A percentile compares a stretch with the other conserved stretches of the same genome.
phyloP scores from a whole-genome alignment of 2,888 invertebrate genomes.

The Thereva unica region DNA sequence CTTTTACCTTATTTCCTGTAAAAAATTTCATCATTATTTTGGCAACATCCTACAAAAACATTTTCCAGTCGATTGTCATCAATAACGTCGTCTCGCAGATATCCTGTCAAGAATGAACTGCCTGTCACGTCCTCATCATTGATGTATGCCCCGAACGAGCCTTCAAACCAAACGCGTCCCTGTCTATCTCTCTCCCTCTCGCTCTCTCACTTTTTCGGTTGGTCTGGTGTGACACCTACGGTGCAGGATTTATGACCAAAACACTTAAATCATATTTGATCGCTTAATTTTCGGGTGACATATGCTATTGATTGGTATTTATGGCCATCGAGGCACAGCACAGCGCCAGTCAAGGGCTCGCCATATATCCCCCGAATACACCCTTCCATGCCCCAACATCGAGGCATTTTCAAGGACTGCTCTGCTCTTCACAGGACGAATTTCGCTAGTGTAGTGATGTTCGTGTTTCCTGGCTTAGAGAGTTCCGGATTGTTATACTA shows the following conservation, averaged over 20 bases:
- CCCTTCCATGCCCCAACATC: no score
- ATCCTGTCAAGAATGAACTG: conserved; percentile 19
- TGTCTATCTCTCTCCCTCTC: background rate
- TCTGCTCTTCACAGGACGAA: no score
- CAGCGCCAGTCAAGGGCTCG: background rate
- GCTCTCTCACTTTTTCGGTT: no score
- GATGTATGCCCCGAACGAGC: conserved; percentile 28
- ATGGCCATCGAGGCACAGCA: conserved; percentile 27
- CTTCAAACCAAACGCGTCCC: background rate
- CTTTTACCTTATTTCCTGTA: no score
- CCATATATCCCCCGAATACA: no score
- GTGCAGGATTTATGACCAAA: conserved; percentile 45
- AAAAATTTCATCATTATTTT: no score
- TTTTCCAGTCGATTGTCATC: conserved; percentile 9
- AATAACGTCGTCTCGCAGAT: conserved; percentile 10
- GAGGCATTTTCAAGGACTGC: no score
- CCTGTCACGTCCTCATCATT: conserved; percentile 24
- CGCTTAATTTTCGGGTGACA: conserved; percentile 45
- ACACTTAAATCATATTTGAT: conserved; percentile 47
- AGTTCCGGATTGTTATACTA: no score
- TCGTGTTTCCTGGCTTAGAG: no score
- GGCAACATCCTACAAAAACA: no score
- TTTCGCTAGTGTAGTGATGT: no score
- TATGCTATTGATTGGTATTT: conserved; percentile 43
- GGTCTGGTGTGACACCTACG: conserved; percentile 13